phyloP scores from a whole-genome alignment of 1,140 invertebrate genomes.

The Pachypsylla venusta region DNA sequence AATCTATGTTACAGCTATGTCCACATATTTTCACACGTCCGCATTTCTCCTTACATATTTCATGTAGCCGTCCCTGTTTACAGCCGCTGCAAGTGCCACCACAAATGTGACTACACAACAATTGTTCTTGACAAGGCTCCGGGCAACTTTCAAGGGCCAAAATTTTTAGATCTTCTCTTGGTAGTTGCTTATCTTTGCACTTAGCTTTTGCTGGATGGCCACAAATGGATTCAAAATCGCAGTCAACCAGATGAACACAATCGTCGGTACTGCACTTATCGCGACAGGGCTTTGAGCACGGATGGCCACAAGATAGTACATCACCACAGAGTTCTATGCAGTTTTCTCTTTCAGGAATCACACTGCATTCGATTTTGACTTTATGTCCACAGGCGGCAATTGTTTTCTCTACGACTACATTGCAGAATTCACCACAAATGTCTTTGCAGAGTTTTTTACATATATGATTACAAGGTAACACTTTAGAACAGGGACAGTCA shows the following conservation, averaged over 20 bases:
- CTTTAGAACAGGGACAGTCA: slow-evolving; percentile 32
- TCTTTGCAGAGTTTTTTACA: slow-evolving; percentile 35
- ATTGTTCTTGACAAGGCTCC: slow-evolving; percentile 24
- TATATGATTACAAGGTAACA: slow-evolving; percentile 34
- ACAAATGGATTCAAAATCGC: slow-evolving; percentile 11
- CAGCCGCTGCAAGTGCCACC: slow-evolving; percentile 34
- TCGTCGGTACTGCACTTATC: slow-evolving; percentile 11
- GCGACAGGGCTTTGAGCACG: slow-evolving; percentile 11
- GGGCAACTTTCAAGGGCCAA: slow-evolving; percentile 23
- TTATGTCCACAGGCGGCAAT: slow-evolving; percentile 26
- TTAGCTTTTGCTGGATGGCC: slow-evolving; percentile 13
- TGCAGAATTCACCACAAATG: slow-evolving; percentile 32
- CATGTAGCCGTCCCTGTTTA: slow-evolving; percentile 37
- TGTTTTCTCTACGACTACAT: slow-evolving; percentile 31
- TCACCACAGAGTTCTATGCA: slow-evolving; percentile 12
- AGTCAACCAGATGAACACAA: slow-evolving; percentile 6
- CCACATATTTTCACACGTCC: slow-evolving; percentile 35
- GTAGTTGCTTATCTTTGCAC: neutral
- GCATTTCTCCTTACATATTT: slow-evolving; percentile 35
- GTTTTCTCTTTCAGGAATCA: neutral
- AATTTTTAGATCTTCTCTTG: neutral
- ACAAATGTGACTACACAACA: slow-evolving; percentile 33
- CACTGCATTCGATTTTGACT: slow-evolving; percentile 16
- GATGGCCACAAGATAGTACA: slow-evolving; percentile 17
- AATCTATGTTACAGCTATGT: slow-evolving; percentile 44